Evolutionary conservation across 1,140 invertebrate species (phyloP), one percentile per base, ranked within the genome.

Genomic region (Ooceraea biroi): DNA sequence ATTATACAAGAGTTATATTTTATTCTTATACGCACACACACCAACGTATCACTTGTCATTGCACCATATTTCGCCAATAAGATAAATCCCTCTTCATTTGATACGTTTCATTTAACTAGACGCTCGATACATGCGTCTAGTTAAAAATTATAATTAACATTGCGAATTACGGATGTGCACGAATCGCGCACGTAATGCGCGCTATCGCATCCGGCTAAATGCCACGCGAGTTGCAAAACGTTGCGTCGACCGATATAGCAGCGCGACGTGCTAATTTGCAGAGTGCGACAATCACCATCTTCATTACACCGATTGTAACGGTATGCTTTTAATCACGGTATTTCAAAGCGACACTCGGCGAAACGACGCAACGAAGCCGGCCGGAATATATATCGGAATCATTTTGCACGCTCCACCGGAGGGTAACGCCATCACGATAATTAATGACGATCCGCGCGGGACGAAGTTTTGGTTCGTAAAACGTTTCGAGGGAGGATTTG

Each of bases 1-100:
- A 80, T 80, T 80, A 36, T 7, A 7, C 7, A 80, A 71, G 71
- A 80, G 76, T 80, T 80, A 80, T 80, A 80, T 80, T 44, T 80
- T 71, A 80, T 57, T 30, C 36, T 27, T 48, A 19, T 68, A 52
- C 36, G 41, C 25, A 12, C 14, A 55, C 11, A 2, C 44, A 48
- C n/a, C 50, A 48, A 63, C 44, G 68, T 46, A 78, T 78, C 61
- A 55, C 22, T 48, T 27, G 76, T 44, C 25, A 44, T 22, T 22
- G 66, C 27, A 63, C 4, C 58, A 22, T 30, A 14, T 19, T 46
- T 55, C 52, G 48, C 30, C 50, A 57, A 30, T 22, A 71, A 69
- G 76, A 78, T 69, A 57, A n/a, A 69, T 69, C 22, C 27, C 60
- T 66, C 36, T 57, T 71, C 50, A 71, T 69, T 58, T 50, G 69